phyloP scores from a whole-genome alignment of 2,888 invertebrate species.

The Polymixis flavicincta region DNA sequence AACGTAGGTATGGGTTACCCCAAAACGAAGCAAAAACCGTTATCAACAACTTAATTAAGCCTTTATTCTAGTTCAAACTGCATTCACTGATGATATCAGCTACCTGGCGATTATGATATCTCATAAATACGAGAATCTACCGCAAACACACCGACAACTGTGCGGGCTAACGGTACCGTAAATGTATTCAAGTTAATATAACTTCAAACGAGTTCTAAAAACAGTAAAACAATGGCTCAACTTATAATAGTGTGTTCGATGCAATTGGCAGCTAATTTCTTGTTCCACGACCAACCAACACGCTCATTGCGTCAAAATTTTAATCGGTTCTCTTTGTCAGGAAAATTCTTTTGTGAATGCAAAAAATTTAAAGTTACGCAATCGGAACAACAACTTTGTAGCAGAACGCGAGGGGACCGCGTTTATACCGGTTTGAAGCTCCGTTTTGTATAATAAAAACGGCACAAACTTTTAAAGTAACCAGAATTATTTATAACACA shows the following conservation, averaged over 20 bases:
- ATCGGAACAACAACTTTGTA: conserved; percentile 56
- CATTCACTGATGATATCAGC: conserved; percentile 27
- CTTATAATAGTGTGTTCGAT: conserved; percentile 89
- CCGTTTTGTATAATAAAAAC: conserved; percentile 51
- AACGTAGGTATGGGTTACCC: too few relatives aligned
- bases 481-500: conserved; percentile 54
- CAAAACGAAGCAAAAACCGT: not conserved
- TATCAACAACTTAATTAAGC: conserved; percentile 4
- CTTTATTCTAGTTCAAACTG: conserved; percentile 2
- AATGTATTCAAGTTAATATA: conserved; percentile 71
- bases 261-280: conserved; percentile 90
- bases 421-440: conserved; percentile 53
- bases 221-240: conserved; percentile 87
- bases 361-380: conserved; percentile 66
- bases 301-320: conserved; percentile 84
- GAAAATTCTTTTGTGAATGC: conserved; percentile 68
- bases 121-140: conserved; percentile 46
- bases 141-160: conserved; percentile 51
- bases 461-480: conserved; percentile 51
- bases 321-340: conserved; percentile 80
- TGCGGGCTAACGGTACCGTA: conserved; percentile 72
- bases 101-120: conserved; percentile 22
- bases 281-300: conserved; percentile 77
- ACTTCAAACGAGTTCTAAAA: conserved; percentile 84
- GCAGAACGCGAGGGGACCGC: conserved; percentile 44